Evolutionary conservation across 2,797 vertebrate genomes (phyloP).

Genomic region (Buceros bicornis): DNA sequence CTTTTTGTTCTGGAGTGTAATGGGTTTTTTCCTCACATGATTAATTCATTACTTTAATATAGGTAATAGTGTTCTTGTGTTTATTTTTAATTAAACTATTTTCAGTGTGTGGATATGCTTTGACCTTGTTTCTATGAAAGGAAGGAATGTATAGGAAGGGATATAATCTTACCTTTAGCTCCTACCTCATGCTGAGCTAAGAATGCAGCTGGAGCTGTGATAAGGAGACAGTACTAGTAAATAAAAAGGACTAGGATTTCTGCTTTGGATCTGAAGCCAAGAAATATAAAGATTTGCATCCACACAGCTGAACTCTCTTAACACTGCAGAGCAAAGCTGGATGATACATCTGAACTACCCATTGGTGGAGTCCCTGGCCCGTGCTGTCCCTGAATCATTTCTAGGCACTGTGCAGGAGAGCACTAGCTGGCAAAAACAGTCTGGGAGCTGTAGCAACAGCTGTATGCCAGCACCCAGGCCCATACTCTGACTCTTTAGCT

Average conservation of each 20-base stretch:
- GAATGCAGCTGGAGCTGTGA: not conserved
- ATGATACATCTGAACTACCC: not conserved
- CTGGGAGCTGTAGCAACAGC: not conserved
- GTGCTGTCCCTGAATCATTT: not conserved
- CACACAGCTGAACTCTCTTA: not conserved
- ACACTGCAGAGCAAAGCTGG: not conserved
- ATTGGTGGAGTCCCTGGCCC: not conserved
- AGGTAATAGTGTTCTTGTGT: not conserved
- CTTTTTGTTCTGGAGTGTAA: not conserved
- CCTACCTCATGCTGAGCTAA: not conserved
- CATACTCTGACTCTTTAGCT: not conserved
- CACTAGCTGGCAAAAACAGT: not conserved
- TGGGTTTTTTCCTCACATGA: rapidly evolving
- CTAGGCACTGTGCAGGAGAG: not conserved
- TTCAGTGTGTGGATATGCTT: not conserved
- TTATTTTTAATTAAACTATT: not conserved
- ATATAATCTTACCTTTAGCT: not conserved
- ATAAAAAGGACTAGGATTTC: not conserved
- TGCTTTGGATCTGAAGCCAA: not conserved
- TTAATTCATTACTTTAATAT: not conserved
- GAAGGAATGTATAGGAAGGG: not conserved
- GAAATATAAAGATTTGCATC: not conserved
- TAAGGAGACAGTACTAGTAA: not conserved
- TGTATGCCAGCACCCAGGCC: not conserved
- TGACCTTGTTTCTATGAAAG: not conserved